Base-by-base conservation (phyloP, 2,797 vertebrate genomes). In the Channallabes apus region DNA sequence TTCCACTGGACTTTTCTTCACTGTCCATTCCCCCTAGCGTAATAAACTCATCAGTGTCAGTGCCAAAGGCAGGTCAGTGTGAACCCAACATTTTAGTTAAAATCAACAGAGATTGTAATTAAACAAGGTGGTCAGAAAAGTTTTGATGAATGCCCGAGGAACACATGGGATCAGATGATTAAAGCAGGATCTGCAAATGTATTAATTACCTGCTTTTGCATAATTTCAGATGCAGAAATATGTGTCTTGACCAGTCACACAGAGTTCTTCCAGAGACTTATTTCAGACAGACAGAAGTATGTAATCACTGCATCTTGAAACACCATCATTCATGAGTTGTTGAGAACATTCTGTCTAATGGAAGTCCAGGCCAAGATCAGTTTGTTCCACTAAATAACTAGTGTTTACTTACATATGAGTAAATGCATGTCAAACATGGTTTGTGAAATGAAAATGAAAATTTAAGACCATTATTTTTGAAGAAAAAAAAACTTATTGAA, bases 1-100 rank as follows among this genome's bases (percentile, higher is more conserved):
- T 95, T 92, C 94, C 91, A 92, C 92, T 93, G 92, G 91, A 91
- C 88, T 87, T 85, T 86, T 88, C 84, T 90, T 90, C 91, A 91
- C 61, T 27, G 46, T 65, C 81, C 82, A 84, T 91, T 91, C 91
- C 93, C 91, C 91, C 80, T 85, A 85, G 90, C 89, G 89, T 91
- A 93, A 93, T 93, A 92, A 87, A 89, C 90, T 89, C 87, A 88
- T 79, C 90, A 54, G 51, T 54, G 93, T 94, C 91, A 93, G 72
- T 54, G 12, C 51, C 51, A 54, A 54, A 54, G 90, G 87, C 86
- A 88, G 90, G 88, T 88, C 83, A 81, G 81, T 88, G 91, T 88
- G 88, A 77, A 82, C 88, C 88, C 86, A 87, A 92, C 80, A 84
- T 86, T 91, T 91, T 58, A 29, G 51, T 59, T 89, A 90, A 87